A percentile compares a stretch with the other conserved stretches of the same genome.
Evolutionary conservation across 2,113 vertebrate species (phyloP).

Genomic region (Dipodomys spectabilis): DNA sequence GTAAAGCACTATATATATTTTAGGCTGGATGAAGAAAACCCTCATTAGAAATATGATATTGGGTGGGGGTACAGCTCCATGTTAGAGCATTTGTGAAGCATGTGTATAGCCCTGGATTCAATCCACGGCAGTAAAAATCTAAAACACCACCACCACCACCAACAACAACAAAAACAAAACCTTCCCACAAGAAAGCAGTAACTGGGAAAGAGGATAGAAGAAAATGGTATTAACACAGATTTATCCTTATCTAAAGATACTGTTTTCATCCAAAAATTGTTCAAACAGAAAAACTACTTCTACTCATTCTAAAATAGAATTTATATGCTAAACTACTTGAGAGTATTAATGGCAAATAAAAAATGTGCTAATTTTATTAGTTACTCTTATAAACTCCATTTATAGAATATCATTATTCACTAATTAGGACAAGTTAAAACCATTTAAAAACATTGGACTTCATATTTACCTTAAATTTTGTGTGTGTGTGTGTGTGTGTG

Average conservation of each 20-base stretch:
- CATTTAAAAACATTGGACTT: neutral
- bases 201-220: neutral
- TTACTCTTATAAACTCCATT: neutral
- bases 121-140: neutral
- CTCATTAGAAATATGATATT: neutral
- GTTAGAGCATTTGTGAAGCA: neutral
- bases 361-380: neutral
- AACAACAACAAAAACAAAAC: too few relatives aligned
- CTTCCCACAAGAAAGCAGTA: neutral
- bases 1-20: neutral
- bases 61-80: neutral
- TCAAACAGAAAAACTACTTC: constrained; percentile 2
- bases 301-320: neutral
- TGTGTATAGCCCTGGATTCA: neutral
- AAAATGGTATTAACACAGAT: neutral
- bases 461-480: neutral
- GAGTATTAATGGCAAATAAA: constrained; percentile 1
- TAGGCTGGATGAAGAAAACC: neutral
- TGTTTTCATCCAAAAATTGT: neutral
- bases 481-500: too few relatives aligned
- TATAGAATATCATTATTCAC: neutral
- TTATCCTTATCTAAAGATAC: neutral
- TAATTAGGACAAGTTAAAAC: constrained; percentile 18
- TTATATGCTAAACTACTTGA: neutral
- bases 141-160: too few relatives aligned